These are phyloP conservation scores for Orchestes rusci DNA, from an alignment of 2,888 invertebrate genomes.

Conservation along the genomic window DNA sequence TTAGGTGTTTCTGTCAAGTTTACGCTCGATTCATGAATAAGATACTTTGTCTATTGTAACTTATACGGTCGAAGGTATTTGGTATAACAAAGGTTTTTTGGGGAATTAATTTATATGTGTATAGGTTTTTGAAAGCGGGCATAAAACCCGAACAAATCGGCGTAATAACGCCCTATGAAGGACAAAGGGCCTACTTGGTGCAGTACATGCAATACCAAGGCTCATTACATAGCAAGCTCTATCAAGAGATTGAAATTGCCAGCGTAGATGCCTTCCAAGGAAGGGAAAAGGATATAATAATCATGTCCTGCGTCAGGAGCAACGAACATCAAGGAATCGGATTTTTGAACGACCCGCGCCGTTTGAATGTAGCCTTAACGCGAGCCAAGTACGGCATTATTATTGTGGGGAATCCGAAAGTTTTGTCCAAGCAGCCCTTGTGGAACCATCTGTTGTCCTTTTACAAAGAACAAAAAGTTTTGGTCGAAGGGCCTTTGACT, in stretches of 20 bases:
- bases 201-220: conserved; percentile 99
- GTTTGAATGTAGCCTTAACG: conserved; percentile 96
- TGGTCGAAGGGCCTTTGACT: conserved; percentile 96
- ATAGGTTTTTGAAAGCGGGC: conserved; percentile 83
- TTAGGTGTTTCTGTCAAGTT: no score
- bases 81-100: no score
- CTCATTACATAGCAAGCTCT: conserved; percentile 90
- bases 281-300: conserved; percentile 97
- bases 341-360: conserved; percentile 94
- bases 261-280: conserved; percentile 99
- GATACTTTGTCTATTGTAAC: no score
- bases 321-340: conserved; percentile 62
- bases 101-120: neutral
- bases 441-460: conserved; percentile 98
- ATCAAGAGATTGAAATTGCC: conserved; percentile 98
- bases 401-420: conserved; percentile 98
- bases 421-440: conserved; percentile 93
- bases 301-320: conserved; percentile 92
- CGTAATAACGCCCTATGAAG: conserved; percentile 98
- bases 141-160: conserved; percentile 98
- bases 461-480: conserved; percentile 87
- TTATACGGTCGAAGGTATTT: no score
- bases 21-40: no score
- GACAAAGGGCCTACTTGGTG: conserved; percentile 93
- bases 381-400: conserved; percentile 96